Evolutionary conservation across 1,140 invertebrate genomes (phyloP), one percentile per base, ranked within the genome.

Genomic region (Zaprionus nigranus): DNA sequence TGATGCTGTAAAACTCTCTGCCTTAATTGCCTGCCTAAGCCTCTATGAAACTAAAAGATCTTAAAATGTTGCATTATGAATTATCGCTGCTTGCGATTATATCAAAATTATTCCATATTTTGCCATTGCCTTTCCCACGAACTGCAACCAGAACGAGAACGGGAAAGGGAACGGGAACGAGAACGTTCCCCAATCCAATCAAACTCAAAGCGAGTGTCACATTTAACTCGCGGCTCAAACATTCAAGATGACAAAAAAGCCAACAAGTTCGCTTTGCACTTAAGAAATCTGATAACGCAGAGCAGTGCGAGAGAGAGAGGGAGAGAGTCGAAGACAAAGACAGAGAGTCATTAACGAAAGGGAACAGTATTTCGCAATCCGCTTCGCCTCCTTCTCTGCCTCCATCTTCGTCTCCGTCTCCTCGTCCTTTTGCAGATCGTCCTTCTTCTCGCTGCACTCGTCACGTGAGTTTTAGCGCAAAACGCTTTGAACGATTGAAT

Each of bases 231-330:
- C 73, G 79, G 75, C 82, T 85, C 82, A 85, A 75, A 90, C 84
- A 85, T 90, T 90, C 81, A 90, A 90, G 83, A 90, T 81, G 86
- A 90, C 86, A 90, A 90, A 90, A 90, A 90, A 90, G 86, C 82
- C 87, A 90, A 91, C 86, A 90, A 90, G 86, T 90, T 86, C 86
- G 85, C 86, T 90, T 90, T 86, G 86, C 85, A 90, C 86, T 90
- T 90, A 90, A 90, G 85, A 90, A 90, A 91, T 90, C 86, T 86
- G 85, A 90, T 90, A 90, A 88, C 73, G 62, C 38, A 1, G 49
- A 7, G 66, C 24, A 51, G 11, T 28, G 6, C 1, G 6, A 40
- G 12, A 2, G 11, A 46, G 46, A 15, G 17, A 1, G 13, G 22
- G 13, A 30, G 15, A 28, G 4, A 56, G 5, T 46, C 0, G 11